Percentiles rank a stretch among this genome's conserved stretches.
phyloP scores from a whole-genome alignment of 2,888 invertebrate genomes.

The Lycocerus yunnanus region DNA sequence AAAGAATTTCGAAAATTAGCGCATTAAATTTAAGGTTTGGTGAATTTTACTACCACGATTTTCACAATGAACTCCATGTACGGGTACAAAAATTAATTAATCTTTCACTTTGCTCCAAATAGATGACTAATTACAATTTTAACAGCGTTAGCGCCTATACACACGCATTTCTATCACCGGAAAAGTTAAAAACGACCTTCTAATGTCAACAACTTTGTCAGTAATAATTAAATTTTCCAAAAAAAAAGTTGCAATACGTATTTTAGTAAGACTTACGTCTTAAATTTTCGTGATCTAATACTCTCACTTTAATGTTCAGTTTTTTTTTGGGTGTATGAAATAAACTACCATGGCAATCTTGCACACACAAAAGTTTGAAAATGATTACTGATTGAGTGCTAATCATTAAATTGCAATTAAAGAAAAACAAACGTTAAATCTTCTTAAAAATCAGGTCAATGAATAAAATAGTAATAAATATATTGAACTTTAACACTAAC shows the following conservation, averaged over 20 bases:
- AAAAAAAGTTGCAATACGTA: background rate
- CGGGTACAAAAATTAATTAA: constrained; percentile 1
- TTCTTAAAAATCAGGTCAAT: background rate
- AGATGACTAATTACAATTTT: constrained; percentile 10
- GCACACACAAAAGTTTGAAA: background rate
- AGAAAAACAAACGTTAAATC: background rate
- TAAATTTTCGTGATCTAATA: background rate
- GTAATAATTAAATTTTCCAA: background rate
- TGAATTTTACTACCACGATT: background rate
- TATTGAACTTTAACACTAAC: background rate
- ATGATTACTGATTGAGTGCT: background rate
- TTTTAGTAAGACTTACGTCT: background rate
- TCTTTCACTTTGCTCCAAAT: constrained; percentile 3
- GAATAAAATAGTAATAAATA: background rate
- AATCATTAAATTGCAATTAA: background rate
- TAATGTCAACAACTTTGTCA: background rate
- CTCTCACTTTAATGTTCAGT: background rate
- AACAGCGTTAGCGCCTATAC: background rate
- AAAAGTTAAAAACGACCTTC: background rate
- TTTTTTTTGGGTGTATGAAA: background rate
- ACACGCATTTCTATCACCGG: background rate
- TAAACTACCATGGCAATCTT: no score
- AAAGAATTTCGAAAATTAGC: background rate
- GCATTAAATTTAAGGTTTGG: background rate
- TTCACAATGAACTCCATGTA: constrained; percentile 12